Conservation (phyloP, 37 sponge, comb jelly and placozoan genomes). For the Spongilla lacustris region DNA sequence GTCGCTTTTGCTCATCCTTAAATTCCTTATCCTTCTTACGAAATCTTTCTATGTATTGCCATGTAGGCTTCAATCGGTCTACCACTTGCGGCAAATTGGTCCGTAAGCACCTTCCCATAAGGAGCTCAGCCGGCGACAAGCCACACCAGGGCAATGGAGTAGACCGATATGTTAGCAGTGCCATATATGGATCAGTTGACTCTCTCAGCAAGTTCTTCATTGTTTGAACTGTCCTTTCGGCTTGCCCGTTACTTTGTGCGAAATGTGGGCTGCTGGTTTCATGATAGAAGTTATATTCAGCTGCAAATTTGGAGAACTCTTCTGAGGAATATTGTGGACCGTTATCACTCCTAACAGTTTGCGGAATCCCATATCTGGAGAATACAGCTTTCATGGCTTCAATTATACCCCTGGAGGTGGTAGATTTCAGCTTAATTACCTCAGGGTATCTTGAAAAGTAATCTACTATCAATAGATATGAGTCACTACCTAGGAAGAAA, state of each 20-base stretch:
- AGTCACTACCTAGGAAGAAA: conserved; percentile 20
- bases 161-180: conserved; percentile 18
- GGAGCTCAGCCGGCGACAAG: conserved; percentile 3
- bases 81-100: neutral
- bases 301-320: conserved; percentile 17
- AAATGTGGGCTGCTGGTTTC: conserved; percentile 13
- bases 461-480: conserved; percentile 35
- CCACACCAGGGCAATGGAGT: conserved; percentile 17
- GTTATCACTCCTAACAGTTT: neutral
- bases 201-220: conserved; percentile 15
- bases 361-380: conserved; percentile 1
- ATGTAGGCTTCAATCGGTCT: neutral
- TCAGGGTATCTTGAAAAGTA: conserved; percentile 51
- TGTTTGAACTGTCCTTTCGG: conserved; percentile 12
- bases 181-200: conserved; percentile 11
- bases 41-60: neutral
- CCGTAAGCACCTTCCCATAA: conserved; percentile 4
- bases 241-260: conserved; percentile 8
- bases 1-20: neutral
- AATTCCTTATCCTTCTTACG: neutral
- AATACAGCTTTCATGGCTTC: neutral
- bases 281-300: conserved; percentile 2
- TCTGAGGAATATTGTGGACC: conserved; percentile 6
- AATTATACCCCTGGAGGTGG: conserved; percentile 29
- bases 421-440: conserved; percentile 31